These are phyloP conservation scores for Cirrhinus mrigala DNA, from an alignment of 2,797 vertebrate genomes.

Conservation along the genomic window DNA sequence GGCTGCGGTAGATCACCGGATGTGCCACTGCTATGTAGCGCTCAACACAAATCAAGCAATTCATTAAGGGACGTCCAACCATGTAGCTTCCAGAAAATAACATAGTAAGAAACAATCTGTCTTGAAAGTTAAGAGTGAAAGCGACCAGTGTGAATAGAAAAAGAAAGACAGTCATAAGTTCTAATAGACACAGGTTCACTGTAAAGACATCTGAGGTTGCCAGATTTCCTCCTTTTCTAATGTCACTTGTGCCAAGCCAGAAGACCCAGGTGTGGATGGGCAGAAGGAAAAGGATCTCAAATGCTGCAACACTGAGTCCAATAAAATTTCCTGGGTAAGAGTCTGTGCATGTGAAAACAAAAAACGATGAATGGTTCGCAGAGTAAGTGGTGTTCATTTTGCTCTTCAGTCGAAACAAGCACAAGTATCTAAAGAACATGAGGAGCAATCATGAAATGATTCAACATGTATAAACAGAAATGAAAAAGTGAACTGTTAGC, in stretches of 20 bases:
- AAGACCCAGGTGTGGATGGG: conserved; percentile 26
- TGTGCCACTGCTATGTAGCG: conserved; percentile 25
- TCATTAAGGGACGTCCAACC: background rate
- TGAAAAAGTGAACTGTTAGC: background rate
- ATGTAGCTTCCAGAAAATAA: conserved; percentile 13
- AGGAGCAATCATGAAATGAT: background rate
- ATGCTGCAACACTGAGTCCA: background rate
- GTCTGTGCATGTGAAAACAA: background rate
- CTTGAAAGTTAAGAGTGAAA: background rate
- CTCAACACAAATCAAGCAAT: conserved; percentile 35
- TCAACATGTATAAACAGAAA: background rate
- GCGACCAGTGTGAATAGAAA: background rate
- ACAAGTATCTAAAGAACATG: background rate
- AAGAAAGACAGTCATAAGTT: background rate
- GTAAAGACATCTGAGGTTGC: conserved; percentile 21
- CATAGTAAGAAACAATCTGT: accelerated
- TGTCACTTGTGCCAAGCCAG: background rate
- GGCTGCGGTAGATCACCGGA: conserved; percentile 12
- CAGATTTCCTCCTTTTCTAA: background rate
- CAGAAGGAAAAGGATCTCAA: background rate
- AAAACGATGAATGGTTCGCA: background rate
- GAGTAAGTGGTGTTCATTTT: background rate
- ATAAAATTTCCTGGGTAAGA: background rate
- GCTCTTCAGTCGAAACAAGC: background rate
- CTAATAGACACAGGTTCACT: background rate